Base-by-base conservation (phyloP, 2,113 vertebrate species). In the western clawed frog (Xenopus tropicalis) region DNA sequence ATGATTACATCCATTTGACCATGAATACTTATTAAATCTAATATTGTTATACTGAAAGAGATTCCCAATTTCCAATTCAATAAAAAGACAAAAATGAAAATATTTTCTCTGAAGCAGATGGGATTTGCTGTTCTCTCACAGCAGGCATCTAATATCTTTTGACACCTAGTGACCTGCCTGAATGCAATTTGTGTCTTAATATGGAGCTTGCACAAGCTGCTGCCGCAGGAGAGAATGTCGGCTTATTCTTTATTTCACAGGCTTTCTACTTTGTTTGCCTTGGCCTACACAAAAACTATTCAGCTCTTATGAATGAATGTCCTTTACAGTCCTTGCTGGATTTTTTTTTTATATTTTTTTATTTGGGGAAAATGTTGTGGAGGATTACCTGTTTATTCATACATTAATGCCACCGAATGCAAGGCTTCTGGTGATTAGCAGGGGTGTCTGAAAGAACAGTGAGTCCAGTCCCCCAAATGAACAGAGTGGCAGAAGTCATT, bases 111-210 rank as follows among this genome's bases (percentile, higher is more conserved):
- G 91, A 90, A 91, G 91, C 95, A 96, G 93, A 95, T 96, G 94
- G 95, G 95, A 96, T 93, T 95, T 95, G 94, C 97, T 97, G 93
- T 97, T 97, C 95, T 91, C 88, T 96, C 93, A 90, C 92, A 91
- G 93, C 93, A 93, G 93, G 90, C 89, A 87, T 94, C 91, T 97
- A 96, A 97, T 98, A 97, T 97, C 93, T 95, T 94, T 88, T 97
- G 96, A 96, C 94, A 95, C 84, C 80, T 89, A 85, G 90, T 96
- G 95, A 98, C 94, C 95, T 86, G 92, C 88, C 92, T 93, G 93
- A 96, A 97, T 94, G 93, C 94, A 98, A 97, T 98, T 98, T 98
- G 95, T 96, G 95, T 98, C 95, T 98, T 97, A 96, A 98, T 98
- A 97, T 96, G 90, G 90, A 93, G 88, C 94, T 94, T 93, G 92